Conservation (phyloP, 2,888 invertebrate species). For the Calameuta idolon region DNA sequence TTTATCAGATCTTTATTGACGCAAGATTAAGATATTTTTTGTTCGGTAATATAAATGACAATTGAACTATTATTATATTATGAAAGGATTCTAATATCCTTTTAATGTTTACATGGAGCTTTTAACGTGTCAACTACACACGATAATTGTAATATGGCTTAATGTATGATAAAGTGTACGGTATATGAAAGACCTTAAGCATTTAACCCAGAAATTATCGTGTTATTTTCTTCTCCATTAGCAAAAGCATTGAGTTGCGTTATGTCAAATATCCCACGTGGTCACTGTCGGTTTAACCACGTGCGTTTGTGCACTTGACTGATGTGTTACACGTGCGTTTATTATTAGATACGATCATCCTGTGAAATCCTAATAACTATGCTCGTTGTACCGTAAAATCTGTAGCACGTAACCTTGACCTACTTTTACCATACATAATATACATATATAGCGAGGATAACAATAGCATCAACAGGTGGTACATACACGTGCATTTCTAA, state of each 20-base stretch:
- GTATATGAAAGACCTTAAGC: no score
- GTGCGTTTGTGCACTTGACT: background rate
- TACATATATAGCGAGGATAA: background rate
- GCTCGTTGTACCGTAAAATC: background rate
- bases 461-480: background rate
- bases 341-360: background rate
- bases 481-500: background rate
- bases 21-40: background rate
- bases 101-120: no score
- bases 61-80: no score
- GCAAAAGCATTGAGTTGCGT: no score
- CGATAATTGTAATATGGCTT: no score
- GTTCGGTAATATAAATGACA: no score
- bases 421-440: background rate
- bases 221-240: no score
- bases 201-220: no score
- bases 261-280: no score
- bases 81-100: no score
- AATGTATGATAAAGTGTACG: no score
- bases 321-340: background rate
- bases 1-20: background rate
- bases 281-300: background rate
- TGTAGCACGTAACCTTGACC: background rate
- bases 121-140: no score
- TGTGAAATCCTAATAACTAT: background rate